Conservation (phyloP, 2,113 vertebrate species). For the Dasyurus viverrinus region DNA sequence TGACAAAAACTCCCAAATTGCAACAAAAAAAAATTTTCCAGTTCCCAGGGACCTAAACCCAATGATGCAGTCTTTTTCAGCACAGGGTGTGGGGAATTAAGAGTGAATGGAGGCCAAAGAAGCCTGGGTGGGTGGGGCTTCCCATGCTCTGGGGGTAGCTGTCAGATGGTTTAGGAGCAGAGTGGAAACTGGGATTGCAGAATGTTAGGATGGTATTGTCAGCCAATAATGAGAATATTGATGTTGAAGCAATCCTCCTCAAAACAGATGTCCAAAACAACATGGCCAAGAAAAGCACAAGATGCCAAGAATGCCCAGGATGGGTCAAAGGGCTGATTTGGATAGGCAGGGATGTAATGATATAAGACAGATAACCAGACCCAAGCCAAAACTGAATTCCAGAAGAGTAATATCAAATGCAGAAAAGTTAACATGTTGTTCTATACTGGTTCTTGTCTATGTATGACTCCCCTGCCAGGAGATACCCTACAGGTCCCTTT, state of each 20-base stretch:
- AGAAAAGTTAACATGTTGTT: neutral
- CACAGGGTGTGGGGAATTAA: neutral
- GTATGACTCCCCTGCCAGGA: neutral
- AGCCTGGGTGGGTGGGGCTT: neutral
- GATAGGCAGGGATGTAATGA: neutral
- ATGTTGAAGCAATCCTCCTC: neutral
- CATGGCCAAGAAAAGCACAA: neutral
- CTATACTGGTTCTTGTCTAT: neutral
- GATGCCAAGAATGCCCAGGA: neutral
- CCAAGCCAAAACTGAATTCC: neutral
- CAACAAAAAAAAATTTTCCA: neutral
- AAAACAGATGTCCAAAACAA: neutral
- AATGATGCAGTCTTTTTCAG: neutral
- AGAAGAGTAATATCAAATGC: neutral
- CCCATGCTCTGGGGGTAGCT: neutral
- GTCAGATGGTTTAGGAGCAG: neutral
- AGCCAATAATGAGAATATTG: neutral
- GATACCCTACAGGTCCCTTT: neutral
- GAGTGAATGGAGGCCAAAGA: neutral
- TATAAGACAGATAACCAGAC: neutral
- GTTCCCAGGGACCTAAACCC: neutral
- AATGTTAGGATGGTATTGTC: neutral
- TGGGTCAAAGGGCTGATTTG: neutral
- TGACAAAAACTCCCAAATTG: neutral
- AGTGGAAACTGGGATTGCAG: neutral